These are phyloP conservation scores for Malacosoma neustria DNA, from an alignment of 2,888 invertebrate genomes.

Conservation along the genomic window DNA sequence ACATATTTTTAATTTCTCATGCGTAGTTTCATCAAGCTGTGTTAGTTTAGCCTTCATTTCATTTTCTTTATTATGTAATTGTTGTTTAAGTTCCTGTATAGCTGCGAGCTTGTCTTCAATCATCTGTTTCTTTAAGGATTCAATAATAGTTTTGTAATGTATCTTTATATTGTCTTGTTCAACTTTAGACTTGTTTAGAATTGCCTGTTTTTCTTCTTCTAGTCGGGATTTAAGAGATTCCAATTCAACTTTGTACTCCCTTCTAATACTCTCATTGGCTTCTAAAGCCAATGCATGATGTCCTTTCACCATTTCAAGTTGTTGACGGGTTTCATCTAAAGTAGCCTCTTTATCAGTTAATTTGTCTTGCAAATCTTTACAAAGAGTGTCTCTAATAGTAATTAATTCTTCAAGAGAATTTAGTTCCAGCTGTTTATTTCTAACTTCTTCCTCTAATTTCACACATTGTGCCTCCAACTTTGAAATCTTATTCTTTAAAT, in stretches of 20 bases:
- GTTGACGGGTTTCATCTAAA: conserved; percentile 54
- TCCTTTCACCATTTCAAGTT: conserved; percentile 66
- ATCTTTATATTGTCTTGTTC: conserved; percentile 50
- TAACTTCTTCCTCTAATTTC: conserved; percentile 51
- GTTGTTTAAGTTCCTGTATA: conserved; percentile 42
- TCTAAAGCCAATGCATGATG: conserved; percentile 65
- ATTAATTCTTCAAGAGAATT: conserved; percentile 59
- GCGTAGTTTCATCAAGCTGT: conserved; percentile 58
- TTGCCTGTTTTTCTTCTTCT: conserved; percentile 59
- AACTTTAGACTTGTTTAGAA: conserved; percentile 44
- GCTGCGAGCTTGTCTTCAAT: conserved; percentile 48
- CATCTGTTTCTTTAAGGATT: conserved; percentile 44
- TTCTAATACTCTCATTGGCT: conserved; percentile 66
- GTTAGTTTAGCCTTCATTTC: conserved; percentile 65
- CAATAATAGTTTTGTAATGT: conserved; percentile 43
- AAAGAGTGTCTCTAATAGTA: conserved; percentile 55
- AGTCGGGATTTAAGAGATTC: conserved; percentile 57
- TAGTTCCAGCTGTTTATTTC: conserved; percentile 54
- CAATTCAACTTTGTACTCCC: conserved; percentile 61
- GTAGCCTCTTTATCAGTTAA: conserved; percentile 43
- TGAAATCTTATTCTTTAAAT: conserved; percentile 34
- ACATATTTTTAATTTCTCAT: conserved; percentile 57
- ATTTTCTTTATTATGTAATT: conserved; percentile 41
- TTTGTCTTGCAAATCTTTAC: conserved; percentile 61
- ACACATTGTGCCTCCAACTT: conserved; percentile 47